Evolutionary conservation across 2,888 invertebrate species (phyloP).

Genomic region (Epirrhoe tristata): DNA sequence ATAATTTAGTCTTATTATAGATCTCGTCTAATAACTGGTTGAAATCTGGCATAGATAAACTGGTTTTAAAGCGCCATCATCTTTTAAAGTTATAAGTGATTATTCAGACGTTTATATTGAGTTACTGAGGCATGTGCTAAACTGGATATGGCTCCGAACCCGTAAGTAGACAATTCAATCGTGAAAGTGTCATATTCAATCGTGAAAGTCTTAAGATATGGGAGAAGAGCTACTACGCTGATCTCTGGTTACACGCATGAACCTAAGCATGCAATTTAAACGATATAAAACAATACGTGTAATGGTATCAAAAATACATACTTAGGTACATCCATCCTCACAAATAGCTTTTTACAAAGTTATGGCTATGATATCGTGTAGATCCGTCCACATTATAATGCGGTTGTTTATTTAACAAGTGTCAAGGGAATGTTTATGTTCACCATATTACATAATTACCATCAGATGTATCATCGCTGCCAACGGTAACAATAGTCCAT

Average conservation of each 20-base stretch:
- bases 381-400: not conserved
- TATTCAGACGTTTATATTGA: not conserved
- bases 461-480: conserved; percentile 42
- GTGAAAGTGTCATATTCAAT: no score
- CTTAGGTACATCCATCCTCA: no score
- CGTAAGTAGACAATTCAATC: no score
- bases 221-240: no score
- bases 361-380: not conserved
- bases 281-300: no score
- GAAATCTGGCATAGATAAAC: not conserved
- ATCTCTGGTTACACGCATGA: no score
- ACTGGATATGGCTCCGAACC: no score
- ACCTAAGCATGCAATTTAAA: no score
- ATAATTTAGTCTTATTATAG: not conserved
- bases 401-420: conserved; percentile 20
- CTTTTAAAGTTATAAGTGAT: not conserved
- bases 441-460: conserved; percentile 42
- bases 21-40: not conserved
- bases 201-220: no score
- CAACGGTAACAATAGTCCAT: conserved; percentile 66
- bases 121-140: not conserved
- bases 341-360: not conserved
- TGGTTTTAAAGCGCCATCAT: not conserved
- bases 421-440: conserved; percentile 44
- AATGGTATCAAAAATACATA: no score